Base-by-base conservation (phyloP, 2,797 vertebrate genomes). In the Phylloscopus collybita region DNA sequence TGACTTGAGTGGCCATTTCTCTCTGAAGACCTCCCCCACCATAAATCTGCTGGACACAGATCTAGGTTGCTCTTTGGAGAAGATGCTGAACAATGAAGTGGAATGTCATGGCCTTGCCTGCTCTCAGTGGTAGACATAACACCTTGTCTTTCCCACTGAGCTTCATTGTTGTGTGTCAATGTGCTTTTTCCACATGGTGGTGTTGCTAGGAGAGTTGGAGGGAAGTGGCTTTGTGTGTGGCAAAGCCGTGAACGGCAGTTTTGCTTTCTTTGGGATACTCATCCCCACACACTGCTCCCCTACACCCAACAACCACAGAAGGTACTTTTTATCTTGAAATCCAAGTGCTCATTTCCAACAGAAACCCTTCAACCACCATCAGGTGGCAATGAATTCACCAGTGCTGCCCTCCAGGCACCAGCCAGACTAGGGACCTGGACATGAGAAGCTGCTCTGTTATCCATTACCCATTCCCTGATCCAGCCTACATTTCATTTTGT, bases 381-480 rank as follows among this genome's bases (percentile, higher is more conserved):
- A 90, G 76, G 85, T 88, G 89, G 64, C 88, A 84, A 67, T 57
- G 76, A 71, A 82, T 86, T 90, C 29, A 30, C 38, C 42, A 23
- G 21, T 0, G 0, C 29, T 79, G 42, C 90, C 90, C 88, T 92
- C 27, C 57, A 82, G 90, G 80, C 89, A 57, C 5, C 0, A 1
- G 45, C 67, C 3, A 6, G 53, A 53, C 20, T 5, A 71, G 26
- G 9, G 21, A 9, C 45, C 56, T 89, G 69, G 57, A 54, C 75
- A 60, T 21, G 42, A 74, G 65, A 60, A 90, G 80, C 73, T n/a
- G 30, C 54, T 95, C 84, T 96, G 93, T 86, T 90, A 91, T 13
- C 67, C 40, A 89, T 95, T 96, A 95, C 87, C 89, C 59, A 76
- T 64, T 72, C 69, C 74, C 51, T 0, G 0, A 70, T 54, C 67